These are phyloP conservation scores for Sinodicranocentrus sp. DNA, from an alignment of 2,888 invertebrate genomes.

Conservation along the genomic window DNA sequence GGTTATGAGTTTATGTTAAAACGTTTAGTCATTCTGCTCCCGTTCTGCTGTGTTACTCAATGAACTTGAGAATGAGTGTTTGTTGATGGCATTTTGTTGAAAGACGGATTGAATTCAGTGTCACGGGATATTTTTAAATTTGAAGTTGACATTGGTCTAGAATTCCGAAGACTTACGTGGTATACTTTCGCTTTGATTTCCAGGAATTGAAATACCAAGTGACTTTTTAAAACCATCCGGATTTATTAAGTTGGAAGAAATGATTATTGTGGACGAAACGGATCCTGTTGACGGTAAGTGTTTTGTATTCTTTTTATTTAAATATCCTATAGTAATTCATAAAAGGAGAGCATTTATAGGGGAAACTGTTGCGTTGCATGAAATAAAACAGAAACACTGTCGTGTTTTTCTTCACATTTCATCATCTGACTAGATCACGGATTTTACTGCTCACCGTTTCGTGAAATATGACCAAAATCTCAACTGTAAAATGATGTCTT, in stretches of 20 bases:
- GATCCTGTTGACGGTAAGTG: conserved; percentile 94
- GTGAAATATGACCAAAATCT: too few species aligned
- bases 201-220: background rate
- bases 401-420: too few species aligned
- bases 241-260: conserved; percentile 78
- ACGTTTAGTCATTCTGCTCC: too few species aligned
- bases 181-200: background rate
- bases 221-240: background rate
- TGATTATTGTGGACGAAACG: conserved; percentile 94
- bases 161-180: background rate
- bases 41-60: too few species aligned
- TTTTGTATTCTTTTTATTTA: background rate
- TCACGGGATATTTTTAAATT: background rate
- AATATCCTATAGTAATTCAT: background rate
- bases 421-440: background rate
- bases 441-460: background rate
- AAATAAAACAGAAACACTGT: too few species aligned
- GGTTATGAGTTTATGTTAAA: too few species aligned
- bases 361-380: background rate
- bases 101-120: too few species aligned
- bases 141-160: background rate
- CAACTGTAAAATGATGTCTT: conserved; percentile 19
- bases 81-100: too few species aligned
- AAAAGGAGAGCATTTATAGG: background rate
- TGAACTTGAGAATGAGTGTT: too few species aligned